phyloP scores from a whole-genome alignment of 2,113 vertebrate species.

The Natator depressus region DNA sequence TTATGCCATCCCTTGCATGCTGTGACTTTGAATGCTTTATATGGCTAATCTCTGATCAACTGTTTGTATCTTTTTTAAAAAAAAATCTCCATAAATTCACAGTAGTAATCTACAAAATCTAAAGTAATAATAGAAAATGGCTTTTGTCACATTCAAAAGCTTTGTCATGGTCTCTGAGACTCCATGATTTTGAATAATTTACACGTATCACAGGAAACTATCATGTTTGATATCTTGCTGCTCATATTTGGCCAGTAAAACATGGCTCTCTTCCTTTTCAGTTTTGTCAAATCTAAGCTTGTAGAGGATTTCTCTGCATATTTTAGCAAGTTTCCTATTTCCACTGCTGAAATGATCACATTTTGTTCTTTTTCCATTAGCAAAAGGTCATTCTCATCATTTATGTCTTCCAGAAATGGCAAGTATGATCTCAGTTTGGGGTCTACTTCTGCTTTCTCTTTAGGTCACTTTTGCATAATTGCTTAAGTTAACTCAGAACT shows the following conservation, averaged over 20 bases:
- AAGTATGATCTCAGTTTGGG: background rate
- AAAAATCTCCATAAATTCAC: background rate
- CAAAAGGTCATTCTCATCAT: constrained; percentile 17
- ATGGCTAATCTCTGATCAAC: background rate
- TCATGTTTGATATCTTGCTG: background rate
- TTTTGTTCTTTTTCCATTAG: background rate
- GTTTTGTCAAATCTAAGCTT: background rate
- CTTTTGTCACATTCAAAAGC: background rate
- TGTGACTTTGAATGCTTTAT: background rate
- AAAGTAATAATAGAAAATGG: background rate
- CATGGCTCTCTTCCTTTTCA: background rate
- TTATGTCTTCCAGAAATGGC: background rate
- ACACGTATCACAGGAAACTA: background rate
- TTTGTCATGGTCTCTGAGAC: background rate
- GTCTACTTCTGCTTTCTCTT: constrained; percentile 1
- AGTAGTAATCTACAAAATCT: background rate
- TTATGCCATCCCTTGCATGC: background rate
- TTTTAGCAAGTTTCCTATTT: background rate
- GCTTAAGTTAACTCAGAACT: background rate
- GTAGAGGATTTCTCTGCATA: background rate
- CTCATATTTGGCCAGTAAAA: background rate
- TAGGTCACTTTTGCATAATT: background rate
- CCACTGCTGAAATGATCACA: background rate
- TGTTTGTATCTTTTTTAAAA: background rate
- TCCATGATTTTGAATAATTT: background rate